These are phyloP conservation scores for Megastigmus dorsalis DNA, from an alignment of 2,888 invertebrate species.

Conservation along the genomic window DNA sequence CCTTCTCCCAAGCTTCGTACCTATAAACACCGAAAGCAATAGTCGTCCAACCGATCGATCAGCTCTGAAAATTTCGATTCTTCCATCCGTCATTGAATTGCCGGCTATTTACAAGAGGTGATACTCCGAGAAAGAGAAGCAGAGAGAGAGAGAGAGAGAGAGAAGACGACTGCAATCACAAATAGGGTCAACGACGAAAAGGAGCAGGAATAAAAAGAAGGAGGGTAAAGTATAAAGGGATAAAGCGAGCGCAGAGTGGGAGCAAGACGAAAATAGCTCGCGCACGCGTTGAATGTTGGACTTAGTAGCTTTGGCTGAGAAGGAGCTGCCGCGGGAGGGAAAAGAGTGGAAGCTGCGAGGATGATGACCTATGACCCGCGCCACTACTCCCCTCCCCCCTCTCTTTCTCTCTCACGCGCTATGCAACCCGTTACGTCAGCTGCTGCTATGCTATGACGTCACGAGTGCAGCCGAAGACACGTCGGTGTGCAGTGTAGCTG, in stretches of 20 bases:
- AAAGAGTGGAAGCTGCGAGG: slow-evolving; percentile 46
- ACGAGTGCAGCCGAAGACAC: slow-evolving; percentile 71
- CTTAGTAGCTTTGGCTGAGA: no score
- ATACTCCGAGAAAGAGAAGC: slow-evolving; percentile 30
- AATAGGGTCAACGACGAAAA: no score
- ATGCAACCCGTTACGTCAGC: slow-evolving; percentile 73
- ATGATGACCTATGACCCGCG: slow-evolving; percentile 62
- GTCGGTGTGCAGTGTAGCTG: slow-evolving; percentile 3
- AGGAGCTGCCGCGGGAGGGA: no score
- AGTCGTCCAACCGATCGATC: not conserved
- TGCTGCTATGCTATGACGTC: slow-evolving; percentile 74
- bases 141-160: not conserved
- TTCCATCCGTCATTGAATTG: slow-evolving; percentile 18
- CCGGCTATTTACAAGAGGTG: slow-evolving; percentile 20
- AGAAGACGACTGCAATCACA: no score
- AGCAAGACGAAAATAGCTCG: slow-evolving; percentile 56
- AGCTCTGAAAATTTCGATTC: slow-evolving; percentile 5
- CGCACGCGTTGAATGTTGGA: slow-evolving; percentile 56
- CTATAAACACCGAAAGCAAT: not conserved
- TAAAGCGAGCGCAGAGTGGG: slow-evolving; percentile 28
- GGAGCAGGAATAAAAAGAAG: not conserved
- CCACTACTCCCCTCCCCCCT: slow-evolving; percentile 67
- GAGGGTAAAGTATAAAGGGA: not conserved
- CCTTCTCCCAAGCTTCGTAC: no score
- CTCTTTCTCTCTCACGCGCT: no score